These are phyloP conservation scores for Spinibarbus caldwelli DNA, from an alignment of 2,797 vertebrate genomes.

Conservation along the genomic window DNA sequence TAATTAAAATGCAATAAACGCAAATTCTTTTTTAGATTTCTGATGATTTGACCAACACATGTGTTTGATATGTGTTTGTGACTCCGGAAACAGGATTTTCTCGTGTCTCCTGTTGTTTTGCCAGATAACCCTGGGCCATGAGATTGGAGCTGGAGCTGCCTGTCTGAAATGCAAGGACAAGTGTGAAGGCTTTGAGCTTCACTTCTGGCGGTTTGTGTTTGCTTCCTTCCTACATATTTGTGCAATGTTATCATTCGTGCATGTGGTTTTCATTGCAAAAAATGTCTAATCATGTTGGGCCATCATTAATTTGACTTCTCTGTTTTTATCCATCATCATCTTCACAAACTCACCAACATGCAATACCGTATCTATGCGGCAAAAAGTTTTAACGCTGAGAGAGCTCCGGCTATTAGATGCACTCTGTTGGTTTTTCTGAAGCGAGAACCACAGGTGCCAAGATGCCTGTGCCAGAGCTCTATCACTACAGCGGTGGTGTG, in stretches of 20 bases:
- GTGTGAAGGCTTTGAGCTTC: slow-evolving; percentile 97
- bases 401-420: slow-evolving; percentile 37
- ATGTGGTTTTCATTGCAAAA: background rate
- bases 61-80: background rate
- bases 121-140: slow-evolving; percentile 96
- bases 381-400: slow-evolving; percentile 5
- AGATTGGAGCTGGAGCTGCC: slow-evolving; percentile 92
- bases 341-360: background rate
- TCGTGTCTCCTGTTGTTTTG: slow-evolving; percentile 42
- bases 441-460: slow-evolving; percentile 35
- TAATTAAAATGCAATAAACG: background rate
- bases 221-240: background rate
- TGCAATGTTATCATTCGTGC: background rate
- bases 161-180: slow-evolving; percentile 98
- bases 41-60: background rate
- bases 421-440: slow-evolving; percentile 56
- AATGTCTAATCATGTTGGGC: background rate
- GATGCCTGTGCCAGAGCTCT: slow-evolving; percentile 23
- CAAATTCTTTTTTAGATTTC: background rate
- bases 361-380: background rate
- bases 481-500: slow-evolving; percentile 37
- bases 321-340: background rate
- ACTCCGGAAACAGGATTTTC: background rate
- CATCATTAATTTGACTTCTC: background rate
- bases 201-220: slow-evolving; percentile 94